Conservation (phyloP, 2,888 invertebrate genomes). For the Mythimna pallens region DNA sequence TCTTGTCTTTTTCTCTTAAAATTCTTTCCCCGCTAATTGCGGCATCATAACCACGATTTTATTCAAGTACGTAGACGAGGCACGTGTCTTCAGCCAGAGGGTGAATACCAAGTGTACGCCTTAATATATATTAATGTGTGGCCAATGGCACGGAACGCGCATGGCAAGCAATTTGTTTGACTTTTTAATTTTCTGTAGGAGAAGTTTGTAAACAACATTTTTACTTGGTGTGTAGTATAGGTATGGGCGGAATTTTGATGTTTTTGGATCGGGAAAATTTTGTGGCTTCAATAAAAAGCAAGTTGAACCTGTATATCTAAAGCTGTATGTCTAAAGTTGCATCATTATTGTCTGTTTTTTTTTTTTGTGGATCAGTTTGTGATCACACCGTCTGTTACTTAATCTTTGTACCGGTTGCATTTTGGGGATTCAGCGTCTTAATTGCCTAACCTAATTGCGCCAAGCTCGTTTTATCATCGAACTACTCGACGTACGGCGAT, state of each 20-base stretch:
- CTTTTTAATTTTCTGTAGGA: conserved; percentile 59
- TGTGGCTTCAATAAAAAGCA: background rate
- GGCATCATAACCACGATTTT: conserved; percentile 32
- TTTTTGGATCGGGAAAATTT: background rate
- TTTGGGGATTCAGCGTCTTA: too few relatives aligned
- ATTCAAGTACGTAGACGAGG: conserved; percentile 51
- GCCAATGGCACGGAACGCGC: conserved; percentile 71
- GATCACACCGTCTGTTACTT: background rate
- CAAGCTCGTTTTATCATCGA: background rate
- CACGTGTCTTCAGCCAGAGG: conserved; percentile 65
- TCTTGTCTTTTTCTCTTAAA: background rate
- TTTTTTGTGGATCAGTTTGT: background rate
- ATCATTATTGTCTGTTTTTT: background rate
- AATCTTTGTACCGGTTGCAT: too few relatives aligned
- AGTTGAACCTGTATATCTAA: background rate
- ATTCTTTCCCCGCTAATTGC: conserved; percentile 37
- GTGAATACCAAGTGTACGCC: conserved; percentile 72
- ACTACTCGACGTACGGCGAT: too few relatives aligned
- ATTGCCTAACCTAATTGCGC: background rate
- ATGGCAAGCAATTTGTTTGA: conserved; percentile 66
- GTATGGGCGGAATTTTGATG: background rate
- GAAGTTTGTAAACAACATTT: conserved; percentile 52
- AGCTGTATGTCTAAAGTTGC: background rate
- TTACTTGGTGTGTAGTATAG: conserved; percentile 10
- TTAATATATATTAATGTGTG: conserved; percentile 80